Evolutionary conservation across 30 jellyfish, hydroid and myxozoan genomes (phyloP), one percentile per base, ranked within the genome.

Genomic region (Cassiopea xamachana): DNA sequence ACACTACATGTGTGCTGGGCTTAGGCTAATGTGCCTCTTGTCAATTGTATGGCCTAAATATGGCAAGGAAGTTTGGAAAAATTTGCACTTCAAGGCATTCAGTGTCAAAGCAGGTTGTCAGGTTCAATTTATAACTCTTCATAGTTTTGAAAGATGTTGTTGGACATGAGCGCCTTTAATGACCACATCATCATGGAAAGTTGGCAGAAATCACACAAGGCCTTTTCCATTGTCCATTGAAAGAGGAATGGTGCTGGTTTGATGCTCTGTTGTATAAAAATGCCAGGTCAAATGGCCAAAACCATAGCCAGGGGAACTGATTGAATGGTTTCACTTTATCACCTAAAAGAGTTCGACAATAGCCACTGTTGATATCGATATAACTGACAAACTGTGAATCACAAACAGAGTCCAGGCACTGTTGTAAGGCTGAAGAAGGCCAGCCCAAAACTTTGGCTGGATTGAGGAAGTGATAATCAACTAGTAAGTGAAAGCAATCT

Each of bases 201-300:
- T 82, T 81, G 90, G 90, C 47, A 81, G 81, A 80, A 64, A 71
- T 60, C 69, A 60, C 60, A 8, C 18, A 79, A 46, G 60, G 48
- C 88, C 46, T 55, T 6, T 10, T 86, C 93, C 80, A 76, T 73
- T 81, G 93, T 86, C 47, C 72, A 44, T 60, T 86, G 88, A 50
- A 73, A 86, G 39, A 7, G 82, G 73, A 18, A 47, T 9, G 88
- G 76, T 1, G 87, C 88, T 2, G 88, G 70, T 51, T 73, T 72
- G 80, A 76, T 73, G 72, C 88, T 88, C 51, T 86, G 92, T 43
- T 77, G 92, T 87, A 84, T 84, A 45, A 84, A 87, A 27, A 18
- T 51, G 49, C 85, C 86, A 84, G 8, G 92, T 73, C 92, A 75
- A 55, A 3, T 3, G 64, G 7, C 64, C 64, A 55, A 55, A 55